These are phyloP conservation scores for Platycercus adscitus DNA, from an alignment of 2,113 vertebrate species.

Conservation along the genomic window DNA sequence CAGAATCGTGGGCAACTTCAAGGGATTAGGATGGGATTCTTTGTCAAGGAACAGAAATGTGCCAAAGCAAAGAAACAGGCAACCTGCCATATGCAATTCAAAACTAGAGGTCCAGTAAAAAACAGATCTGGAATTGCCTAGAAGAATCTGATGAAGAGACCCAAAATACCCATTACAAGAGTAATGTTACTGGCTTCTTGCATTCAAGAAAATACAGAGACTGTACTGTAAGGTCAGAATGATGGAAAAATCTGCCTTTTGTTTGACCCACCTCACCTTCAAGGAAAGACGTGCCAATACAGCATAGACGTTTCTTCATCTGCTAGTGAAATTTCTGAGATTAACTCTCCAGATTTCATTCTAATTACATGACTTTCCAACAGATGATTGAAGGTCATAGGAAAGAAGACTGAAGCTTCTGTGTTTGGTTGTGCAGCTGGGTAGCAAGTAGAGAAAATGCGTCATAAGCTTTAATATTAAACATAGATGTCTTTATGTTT, in stretches of 20 bases:
- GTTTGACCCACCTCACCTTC: neutral
- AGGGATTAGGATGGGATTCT: neutral
- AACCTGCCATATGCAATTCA: neutral
- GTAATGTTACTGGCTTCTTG: neutral
- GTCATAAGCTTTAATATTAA: conserved; percentile 26
- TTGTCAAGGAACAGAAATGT: neutral
- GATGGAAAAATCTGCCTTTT: neutral
- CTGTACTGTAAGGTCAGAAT: neutral
- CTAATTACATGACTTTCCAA: neutral
- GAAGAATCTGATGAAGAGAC: neutral
- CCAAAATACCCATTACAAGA: neutral
- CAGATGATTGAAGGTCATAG: conserved; percentile 28
- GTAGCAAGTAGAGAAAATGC: conserved; percentile 2
- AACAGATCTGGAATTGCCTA: neutral
- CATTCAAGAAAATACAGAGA: neutral
- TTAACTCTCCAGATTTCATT: neutral
- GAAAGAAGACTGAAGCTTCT: neutral
- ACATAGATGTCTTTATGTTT: conserved; percentile 13
- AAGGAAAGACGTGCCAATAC: neutral
- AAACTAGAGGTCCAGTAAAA: neutral
- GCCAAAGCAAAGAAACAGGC: neutral
- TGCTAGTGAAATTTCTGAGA: conserved; percentile 2
- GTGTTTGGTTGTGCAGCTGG: neutral
- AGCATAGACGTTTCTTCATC: neutral
- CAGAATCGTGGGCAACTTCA: neutral